Conservation (phyloP, 2,113 vertebrate species). For the Anguilla japonica region DNA sequence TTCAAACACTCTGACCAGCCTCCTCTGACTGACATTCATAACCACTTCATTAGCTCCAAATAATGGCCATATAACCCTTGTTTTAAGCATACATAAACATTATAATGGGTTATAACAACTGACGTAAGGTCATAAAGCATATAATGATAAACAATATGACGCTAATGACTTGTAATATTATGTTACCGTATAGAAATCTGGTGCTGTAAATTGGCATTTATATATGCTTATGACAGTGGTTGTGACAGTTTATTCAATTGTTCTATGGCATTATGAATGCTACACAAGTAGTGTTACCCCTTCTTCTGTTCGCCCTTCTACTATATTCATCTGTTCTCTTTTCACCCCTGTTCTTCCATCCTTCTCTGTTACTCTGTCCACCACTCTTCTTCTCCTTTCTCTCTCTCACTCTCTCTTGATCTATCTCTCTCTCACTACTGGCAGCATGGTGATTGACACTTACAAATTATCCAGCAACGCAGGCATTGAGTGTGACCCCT, state of each 20-base stretch:
- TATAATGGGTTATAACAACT: background rate
- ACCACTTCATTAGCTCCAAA: background rate
- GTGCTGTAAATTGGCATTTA: background rate
- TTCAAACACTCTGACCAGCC: background rate
- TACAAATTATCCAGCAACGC: slow-evolving; percentile 98
- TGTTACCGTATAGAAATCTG: background rate
- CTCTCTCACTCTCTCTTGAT: slow-evolving; percentile 52
- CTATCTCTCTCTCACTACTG: slow-evolving; percentile 68
- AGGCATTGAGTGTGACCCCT: slow-evolving; percentile 97
- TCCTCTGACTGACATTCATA: background rate
- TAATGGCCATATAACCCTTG: background rate
- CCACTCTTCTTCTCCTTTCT: slow-evolving; percentile 72
- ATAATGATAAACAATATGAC: background rate
- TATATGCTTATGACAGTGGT: background rate
- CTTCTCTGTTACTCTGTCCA: slow-evolving; percentile 24
- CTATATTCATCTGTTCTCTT: slow-evolving; percentile 28
- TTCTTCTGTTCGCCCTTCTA: background rate
- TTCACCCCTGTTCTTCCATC: slow-evolving; percentile 22
- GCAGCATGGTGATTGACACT: slow-evolving; percentile 95
- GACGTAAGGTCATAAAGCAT: background rate
- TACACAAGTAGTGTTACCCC: background rate
- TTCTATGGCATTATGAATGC: background rate
- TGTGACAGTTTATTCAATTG: background rate
- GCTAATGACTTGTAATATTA: background rate
- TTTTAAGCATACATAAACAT: too few relatives aligned